Conservation (phyloP, 2,113 vertebrate species). For the Phylloscopus whistleri region DNA sequence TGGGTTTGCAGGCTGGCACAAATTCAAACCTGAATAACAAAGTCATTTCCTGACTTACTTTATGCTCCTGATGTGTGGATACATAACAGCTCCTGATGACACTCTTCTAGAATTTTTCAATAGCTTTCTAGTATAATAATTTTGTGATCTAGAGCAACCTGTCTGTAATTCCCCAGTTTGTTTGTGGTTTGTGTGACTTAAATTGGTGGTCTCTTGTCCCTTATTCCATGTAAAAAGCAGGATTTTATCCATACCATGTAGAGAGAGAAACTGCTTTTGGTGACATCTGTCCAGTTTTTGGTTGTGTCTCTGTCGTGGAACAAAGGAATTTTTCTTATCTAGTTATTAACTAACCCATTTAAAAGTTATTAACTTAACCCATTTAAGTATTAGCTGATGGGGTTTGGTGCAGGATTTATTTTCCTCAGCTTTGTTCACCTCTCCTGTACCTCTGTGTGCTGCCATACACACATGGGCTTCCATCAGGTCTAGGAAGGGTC, state of each 20-base stretch:
- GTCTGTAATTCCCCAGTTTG: not conserved
- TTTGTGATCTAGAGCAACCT: not conserved
- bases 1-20: not conserved
- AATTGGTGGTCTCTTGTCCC: not conserved
- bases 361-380: not conserved
- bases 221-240: not conserved
- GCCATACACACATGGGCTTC: not conserved
- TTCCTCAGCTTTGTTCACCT: not conserved
- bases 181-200: not conserved
- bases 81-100: not conserved
- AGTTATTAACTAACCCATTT: not conserved
- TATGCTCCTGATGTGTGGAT: not conserved
- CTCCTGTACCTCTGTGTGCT: not conserved
- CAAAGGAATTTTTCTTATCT: not conserved
- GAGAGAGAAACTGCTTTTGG: not conserved
- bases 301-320: fast-evolving
- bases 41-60: not conserved
- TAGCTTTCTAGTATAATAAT: not conserved
- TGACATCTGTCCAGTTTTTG: not conserved
- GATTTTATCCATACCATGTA: not conserved
- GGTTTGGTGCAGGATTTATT: not conserved
- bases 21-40: not conserved
- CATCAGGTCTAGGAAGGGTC: not conserved
- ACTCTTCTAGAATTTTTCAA: not conserved
- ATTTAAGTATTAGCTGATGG: not conserved